Evolutionary conservation across 2,797 vertebrate species (phyloP), one percentile per base, ranked within the genome.

Genomic region (Masticophis lateralis): DNA sequence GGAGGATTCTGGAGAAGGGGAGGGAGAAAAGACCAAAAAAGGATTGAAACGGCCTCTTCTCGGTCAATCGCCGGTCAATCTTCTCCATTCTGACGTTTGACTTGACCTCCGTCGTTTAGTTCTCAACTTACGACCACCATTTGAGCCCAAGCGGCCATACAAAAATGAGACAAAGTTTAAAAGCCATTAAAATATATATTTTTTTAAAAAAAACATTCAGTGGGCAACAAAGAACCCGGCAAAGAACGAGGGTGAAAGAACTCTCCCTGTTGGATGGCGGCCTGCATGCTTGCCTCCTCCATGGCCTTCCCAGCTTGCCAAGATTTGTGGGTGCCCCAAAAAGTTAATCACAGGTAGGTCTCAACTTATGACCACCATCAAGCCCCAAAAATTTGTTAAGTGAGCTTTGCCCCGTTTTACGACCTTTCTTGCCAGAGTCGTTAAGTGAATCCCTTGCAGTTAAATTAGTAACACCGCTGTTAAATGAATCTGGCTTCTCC

Each of bases 281-380:
- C n/a, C n/a, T 69, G 4, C 14, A n/a, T 2, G 5, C 5, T 74
- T 20, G 6, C 27, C 9, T 55, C 57, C 25, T 2, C 22, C 8
- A 28, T 3, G 4, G 20, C 18, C 28, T 63, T 12, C 56, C 11
- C 9, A 6, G 25, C 57, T 22, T 66, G 57, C 47, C 59, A 32
- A 66, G 69, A 32, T 91, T 27, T 63, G 69, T 16, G 5, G 11
- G n/a, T 32, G 3, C 25, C 32, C 20, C 51, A 27, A 43, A 69
- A 91, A 91, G 37, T 86, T 91, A 91, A 86, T 86, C 86, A 43
- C 69, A 66, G 63, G 28, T 14, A n/a, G 28, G n/a, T 28, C 63
- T 66, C 63, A 69, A 2, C 27, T n/a, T n/a, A 66, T 0, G 63
- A n/a, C 5, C 4, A 32, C 28, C 1, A 2, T 32, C 0, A 28